Conservation (phyloP, 2,797 vertebrate genomes). For the Phoebastria nigripes region DNA sequence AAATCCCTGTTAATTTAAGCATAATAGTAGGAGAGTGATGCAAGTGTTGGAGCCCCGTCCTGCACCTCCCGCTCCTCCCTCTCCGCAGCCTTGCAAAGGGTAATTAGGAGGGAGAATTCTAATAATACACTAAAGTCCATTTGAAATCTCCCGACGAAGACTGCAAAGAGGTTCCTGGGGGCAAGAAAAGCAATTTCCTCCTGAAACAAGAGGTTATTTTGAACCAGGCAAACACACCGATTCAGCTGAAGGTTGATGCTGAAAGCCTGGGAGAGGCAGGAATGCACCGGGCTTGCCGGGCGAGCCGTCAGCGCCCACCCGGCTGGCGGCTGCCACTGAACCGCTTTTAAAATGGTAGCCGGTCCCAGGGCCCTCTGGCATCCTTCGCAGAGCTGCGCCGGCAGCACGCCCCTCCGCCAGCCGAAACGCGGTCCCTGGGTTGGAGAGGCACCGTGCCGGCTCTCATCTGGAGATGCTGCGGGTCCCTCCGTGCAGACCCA, state of each 20-base stretch:
- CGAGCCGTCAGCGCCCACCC: background rate
- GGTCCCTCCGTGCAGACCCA: background rate
- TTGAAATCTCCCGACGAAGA: background rate
- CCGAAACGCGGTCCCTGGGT: accelerated
- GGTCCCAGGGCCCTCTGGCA: background rate
- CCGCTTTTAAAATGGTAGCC: background rate
- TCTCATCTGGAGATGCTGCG: accelerated
- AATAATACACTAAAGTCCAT: background rate
- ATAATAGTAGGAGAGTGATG: background rate
- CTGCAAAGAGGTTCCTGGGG: background rate
- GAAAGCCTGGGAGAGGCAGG: background rate
- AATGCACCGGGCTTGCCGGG: accelerated
- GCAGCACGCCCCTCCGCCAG: background rate
- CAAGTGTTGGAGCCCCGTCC: background rate
- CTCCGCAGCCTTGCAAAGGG: background rate
- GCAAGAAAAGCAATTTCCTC: conserved; percentile 12
- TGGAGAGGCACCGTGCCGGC: accelerated
- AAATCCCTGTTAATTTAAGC: conserved; percentile 17
- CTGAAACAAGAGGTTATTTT: background rate
- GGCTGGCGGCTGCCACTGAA: background rate
- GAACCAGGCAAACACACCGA: background rate
- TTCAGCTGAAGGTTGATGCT: background rate
- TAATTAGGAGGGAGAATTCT: background rate
- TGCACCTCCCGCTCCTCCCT: background rate
- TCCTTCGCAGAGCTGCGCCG: background rate